Conservation (phyloP, 2,888 invertebrate species). For the Cantharis rustica region DNA sequence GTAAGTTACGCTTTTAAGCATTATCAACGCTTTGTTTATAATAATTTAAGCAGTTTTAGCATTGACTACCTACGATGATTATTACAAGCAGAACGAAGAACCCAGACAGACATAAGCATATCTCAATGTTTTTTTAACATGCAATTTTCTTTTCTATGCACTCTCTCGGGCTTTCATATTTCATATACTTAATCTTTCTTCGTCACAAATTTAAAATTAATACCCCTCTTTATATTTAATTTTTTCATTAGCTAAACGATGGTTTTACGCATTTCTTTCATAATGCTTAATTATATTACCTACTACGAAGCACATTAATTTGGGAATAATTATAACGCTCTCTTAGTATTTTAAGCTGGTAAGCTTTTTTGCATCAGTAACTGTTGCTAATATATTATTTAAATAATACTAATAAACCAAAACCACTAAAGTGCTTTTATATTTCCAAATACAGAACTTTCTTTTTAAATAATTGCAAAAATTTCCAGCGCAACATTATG, state of each 20-base stretch:
- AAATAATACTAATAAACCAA: neutral
- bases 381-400: neutral
- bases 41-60: neutral
- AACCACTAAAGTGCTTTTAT: neutral
- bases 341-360: neutral
- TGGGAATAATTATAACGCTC: neutral
- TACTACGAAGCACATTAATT: neutral
- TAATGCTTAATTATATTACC: neutral
- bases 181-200: too few relatives aligned
- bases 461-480: neutral
- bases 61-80: neutral
- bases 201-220: too few relatives aligned
- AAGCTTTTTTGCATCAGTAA: constrained; percentile 5
- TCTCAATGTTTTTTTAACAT: neutral
- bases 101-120: neutral
- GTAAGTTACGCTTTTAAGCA: neutral
- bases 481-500: neutral
- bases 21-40: neutral
- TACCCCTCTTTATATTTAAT: too few relatives aligned
- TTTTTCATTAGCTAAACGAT: neutral
- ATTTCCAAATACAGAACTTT: neutral
- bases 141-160: too few relatives aligned
- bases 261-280: neutral
- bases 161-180: too few relatives aligned
- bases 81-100: neutral